Percentiles rank a stretch among this genome's conserved stretches.
These are phyloP conservation scores for Musca domestica DNA, from an alignment of 1,140 invertebrate species.

Conservation along the genomic window DNA sequence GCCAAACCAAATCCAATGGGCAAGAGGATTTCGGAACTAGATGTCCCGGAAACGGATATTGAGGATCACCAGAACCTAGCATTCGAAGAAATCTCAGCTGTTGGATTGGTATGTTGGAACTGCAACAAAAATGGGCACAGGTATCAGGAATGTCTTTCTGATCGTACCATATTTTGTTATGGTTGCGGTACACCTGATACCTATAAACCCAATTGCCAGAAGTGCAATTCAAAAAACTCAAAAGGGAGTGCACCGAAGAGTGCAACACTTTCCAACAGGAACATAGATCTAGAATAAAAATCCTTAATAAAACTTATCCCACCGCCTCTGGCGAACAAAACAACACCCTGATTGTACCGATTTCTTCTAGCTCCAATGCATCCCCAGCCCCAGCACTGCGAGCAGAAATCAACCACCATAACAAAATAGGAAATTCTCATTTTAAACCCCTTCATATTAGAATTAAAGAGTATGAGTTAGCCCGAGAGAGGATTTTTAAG, in stretches of 20 bases:
- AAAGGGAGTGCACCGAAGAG: not conserved
- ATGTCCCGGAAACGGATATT: not conserved
- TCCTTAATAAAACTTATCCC: not conserved
- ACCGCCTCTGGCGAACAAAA: too few species aligned
- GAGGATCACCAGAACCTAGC: not conserved
- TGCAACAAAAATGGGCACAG: constrained; percentile 23
- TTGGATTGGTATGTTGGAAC: constrained; percentile 25
- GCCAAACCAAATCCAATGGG: too few species aligned
- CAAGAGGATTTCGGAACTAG: too few species aligned
- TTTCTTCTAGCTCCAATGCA: too few species aligned
- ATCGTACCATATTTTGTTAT: constrained; percentile 9
- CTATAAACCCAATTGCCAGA: not conserved
- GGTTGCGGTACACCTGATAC: not conserved
- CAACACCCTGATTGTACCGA: too few species aligned
- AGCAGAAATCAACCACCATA: not conserved
- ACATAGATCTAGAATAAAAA: not conserved
- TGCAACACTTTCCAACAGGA: not conserved
- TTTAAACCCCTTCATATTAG: not conserved
- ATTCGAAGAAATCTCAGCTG: not conserved
- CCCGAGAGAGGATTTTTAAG: not conserved
- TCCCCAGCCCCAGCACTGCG: too few species aligned
- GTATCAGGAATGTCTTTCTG: too few species aligned
- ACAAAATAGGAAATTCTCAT: not conserved
- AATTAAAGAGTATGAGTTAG: not conserved
- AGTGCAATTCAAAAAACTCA: not conserved